Conservation (phyloP, 1,140 invertebrate species). For the Penaeus vannamei region DNA sequence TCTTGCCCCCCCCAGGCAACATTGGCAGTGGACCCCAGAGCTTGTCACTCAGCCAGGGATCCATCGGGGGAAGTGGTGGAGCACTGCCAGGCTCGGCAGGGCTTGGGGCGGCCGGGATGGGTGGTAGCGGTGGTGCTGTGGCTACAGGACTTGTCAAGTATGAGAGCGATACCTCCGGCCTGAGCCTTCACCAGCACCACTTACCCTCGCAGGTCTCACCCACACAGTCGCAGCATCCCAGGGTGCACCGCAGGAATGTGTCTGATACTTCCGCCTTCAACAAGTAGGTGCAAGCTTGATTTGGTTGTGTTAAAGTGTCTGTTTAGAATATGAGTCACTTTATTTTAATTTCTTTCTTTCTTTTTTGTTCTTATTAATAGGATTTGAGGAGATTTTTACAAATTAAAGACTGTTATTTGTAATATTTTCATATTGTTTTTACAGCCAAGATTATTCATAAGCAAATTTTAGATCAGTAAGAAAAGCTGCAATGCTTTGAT, state of each 20-base stretch:
- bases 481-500: too few species aligned
- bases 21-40: conserved; percentile 55
- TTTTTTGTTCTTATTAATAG: not conserved
- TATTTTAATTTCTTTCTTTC: not conserved
- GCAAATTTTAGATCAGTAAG: too few species aligned
- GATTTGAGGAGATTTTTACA: too few species aligned
- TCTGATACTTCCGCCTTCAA: conserved; percentile 90
- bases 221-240: conserved; percentile 73
- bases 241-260: conserved; percentile 79
- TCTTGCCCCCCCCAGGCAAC: conserved; percentile 38
- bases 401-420: too few species aligned
- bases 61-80: conserved; percentile 40
- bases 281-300: conserved; percentile 77
- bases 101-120: not conserved
- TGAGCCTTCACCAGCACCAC: conserved; percentile 73
- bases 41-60: conserved; percentile 57
- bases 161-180: conserved; percentile 70
- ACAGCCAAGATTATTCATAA: too few species aligned
- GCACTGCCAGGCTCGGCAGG: not conserved
- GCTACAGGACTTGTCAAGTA: conserved; percentile 47
- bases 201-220: conserved; percentile 68
- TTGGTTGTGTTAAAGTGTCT: not conserved
- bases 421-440: too few species aligned
- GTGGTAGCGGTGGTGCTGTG: not conserved
- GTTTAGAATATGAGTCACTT: not conserved